A percentile compares a stretch with the other conserved stretches of the same genome.
Evolutionary conservation across 2,113 vertebrate genomes (phyloP).

Genomic region (Myrmecophaga tridactyla): DNA sequence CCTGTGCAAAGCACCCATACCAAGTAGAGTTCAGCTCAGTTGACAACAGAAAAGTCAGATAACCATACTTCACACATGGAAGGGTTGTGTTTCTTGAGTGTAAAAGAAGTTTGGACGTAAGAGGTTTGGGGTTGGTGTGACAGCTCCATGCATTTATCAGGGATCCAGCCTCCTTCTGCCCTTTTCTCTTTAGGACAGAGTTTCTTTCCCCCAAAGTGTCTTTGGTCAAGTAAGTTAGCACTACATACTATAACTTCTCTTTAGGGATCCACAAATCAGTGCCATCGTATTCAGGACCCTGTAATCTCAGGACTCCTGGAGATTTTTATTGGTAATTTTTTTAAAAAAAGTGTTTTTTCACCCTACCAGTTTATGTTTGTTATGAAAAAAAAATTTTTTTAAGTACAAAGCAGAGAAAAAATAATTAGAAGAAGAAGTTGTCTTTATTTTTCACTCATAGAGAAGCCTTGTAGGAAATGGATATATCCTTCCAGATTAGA

Average conservation of each 20-base stretch:
- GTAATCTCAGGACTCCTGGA: neutral
- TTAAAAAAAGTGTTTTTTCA: neutral
- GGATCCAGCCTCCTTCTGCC: neutral
- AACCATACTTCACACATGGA: no score
- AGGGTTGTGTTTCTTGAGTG: neutral
- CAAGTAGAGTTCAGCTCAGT: neutral
- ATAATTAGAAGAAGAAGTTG: neutral
- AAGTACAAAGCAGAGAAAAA: neutral
- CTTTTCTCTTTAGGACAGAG: neutral
- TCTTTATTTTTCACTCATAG: neutral
- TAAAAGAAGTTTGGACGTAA: neutral
- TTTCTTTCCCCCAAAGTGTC: neutral
- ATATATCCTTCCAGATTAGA: neutral
- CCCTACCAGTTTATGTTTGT: neutral
- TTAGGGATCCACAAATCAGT: neutral
- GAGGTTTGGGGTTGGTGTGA: neutral
- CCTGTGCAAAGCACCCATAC: neutral
- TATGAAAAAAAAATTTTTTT: neutral
- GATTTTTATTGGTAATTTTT: neutral
- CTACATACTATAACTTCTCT: neutral
- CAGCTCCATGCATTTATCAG: accelerated
- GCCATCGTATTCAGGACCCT: accelerated
- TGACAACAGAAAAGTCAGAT: neutral
- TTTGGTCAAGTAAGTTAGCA: neutral
- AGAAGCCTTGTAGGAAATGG: neutral